A percentile compares a stretch with the other conserved stretches of the same genome.
Conservation (phyloP, 2,888 invertebrate species). For the Cantharis rustica region DNA sequence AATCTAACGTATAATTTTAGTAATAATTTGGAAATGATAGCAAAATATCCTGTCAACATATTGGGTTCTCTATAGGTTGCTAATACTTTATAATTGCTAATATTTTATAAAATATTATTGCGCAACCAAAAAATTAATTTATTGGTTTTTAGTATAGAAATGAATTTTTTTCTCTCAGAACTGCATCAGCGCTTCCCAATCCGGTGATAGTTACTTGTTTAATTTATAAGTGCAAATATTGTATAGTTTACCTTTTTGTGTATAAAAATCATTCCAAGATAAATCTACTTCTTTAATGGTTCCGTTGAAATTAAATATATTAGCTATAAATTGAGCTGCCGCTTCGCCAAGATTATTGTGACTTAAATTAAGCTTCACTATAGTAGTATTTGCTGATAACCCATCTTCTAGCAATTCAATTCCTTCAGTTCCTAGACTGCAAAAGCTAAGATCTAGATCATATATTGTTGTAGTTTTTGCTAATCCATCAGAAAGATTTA, state of each 20-base stretch:
- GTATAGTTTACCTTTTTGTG: slow-evolving; percentile 45
- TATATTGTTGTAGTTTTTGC: slow-evolving; percentile 44
- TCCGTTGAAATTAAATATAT: slow-evolving; percentile 53
- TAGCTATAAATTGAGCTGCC: slow-evolving; percentile 50
- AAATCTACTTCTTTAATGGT: slow-evolving; percentile 58
- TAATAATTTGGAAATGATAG: no score
- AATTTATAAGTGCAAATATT: no score
- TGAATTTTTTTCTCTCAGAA: neutral
- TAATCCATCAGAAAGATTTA: slow-evolving; percentile 50
- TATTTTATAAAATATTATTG: no score
- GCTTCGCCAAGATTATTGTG: slow-evolving; percentile 59
- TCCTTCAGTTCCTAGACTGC: slow-evolving; percentile 57
- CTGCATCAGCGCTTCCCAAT: neutral
- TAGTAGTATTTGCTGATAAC: slow-evolving; percentile 45
- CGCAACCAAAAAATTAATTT: no score
- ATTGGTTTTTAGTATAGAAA: no score
- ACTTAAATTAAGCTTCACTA: slow-evolving; percentile 56
- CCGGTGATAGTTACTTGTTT: neutral
- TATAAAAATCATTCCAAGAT: slow-evolving; percentile 60
- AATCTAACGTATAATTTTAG: no score
- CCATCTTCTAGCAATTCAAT: slow-evolving; percentile 47
- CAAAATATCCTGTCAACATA: no score
- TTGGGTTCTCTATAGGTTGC: no score
- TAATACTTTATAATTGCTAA: no score
- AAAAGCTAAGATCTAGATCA: slow-evolving; percentile 55